Evolutionary conservation across 1,140 invertebrate species (phyloP), one percentile per base, ranked within the genome.

Genomic region (Platorchestia sp.): DNA sequence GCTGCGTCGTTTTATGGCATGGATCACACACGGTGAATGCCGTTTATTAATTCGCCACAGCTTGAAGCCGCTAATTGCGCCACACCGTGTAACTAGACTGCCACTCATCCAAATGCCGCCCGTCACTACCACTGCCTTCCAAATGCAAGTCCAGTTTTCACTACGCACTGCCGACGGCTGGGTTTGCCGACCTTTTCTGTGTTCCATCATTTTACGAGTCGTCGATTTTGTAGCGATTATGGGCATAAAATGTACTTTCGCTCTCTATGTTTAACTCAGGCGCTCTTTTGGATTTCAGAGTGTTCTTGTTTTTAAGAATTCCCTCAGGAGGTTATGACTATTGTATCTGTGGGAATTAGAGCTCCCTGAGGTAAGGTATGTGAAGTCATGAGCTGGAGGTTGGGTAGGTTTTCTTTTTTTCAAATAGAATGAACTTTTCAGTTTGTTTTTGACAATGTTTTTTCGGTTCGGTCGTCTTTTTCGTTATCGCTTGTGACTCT

Each of bases 41-140:
- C 91, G 45, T 47, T 93, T 93, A 93, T 93, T 93, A 93, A 93
- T 93, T 93, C 91, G 91, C 41, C 91, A 93, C 91, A 93, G 91
- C 91, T 47, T 42, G 91, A 40, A 93, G 91, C 91, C 45, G 45
- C 45, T 93, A 93, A 93, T 93, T 45, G 91, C 47, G 91, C 43
- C 43, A 47, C 91, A 93, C 43, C 91, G 91, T 93, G 45, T 93
- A 93, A 93, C 43, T 93, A 47, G 45, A 10, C 91, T 93, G 91
- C 91, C 91, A 93, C 41, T 93, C 91, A 93, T 93, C 36, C 45
- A 45, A 90, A 90, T 27, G 44, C 87, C 87, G 59, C 59, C 10
- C 87, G 87, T 43, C 87, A 90, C 87, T 44, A 90, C 0, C 87
- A 27, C 59, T 36, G 59, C 59, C 27, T 75, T 27, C 59, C 59